Conservation (phyloP, 2,113 vertebrate genomes). For the Halichoeres trimaculatus region DNA sequence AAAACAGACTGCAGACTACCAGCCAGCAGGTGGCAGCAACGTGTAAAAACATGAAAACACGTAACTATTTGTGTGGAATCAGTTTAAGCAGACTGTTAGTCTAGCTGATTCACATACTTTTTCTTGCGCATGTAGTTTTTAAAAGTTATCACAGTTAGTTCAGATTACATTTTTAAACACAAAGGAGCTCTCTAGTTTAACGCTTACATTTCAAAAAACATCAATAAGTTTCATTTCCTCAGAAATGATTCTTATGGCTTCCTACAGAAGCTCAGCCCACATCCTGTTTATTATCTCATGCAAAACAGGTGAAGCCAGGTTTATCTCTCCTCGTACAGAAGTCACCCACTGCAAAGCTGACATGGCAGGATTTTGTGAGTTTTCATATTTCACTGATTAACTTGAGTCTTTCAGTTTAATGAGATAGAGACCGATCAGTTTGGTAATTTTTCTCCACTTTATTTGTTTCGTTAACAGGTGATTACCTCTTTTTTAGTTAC, state of each 20-base stretch:
- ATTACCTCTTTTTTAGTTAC: not conserved
- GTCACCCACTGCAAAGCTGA: not conserved
- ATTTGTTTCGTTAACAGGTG: not conserved
- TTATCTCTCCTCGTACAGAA: not conserved
- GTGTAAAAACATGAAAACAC: too few species aligned
- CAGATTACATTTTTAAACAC: too few species aligned
- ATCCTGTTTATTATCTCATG: not conserved
- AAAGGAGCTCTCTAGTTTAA: not conserved
- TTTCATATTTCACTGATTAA: not conserved
- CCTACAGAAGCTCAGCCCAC: not conserved
- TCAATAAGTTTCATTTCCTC: not conserved
- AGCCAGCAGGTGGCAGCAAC: too few species aligned
- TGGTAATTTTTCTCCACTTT: not conserved
- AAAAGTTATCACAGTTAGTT: too few species aligned
- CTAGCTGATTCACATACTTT: too few species aligned
- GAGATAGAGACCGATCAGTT: too few species aligned
- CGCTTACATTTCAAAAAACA: too few species aligned
- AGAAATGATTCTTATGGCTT: not conserved
- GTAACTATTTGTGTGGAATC: too few species aligned
- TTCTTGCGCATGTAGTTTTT: too few species aligned
- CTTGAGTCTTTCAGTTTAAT: too few species aligned
- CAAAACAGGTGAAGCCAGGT: not conserved
- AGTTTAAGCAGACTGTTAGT: too few species aligned
- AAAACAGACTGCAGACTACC: too few species aligned
- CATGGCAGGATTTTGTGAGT: not conserved